Conservation (phyloP, 1,140 invertebrate genomes). For the Zophobas atratus region DNA sequence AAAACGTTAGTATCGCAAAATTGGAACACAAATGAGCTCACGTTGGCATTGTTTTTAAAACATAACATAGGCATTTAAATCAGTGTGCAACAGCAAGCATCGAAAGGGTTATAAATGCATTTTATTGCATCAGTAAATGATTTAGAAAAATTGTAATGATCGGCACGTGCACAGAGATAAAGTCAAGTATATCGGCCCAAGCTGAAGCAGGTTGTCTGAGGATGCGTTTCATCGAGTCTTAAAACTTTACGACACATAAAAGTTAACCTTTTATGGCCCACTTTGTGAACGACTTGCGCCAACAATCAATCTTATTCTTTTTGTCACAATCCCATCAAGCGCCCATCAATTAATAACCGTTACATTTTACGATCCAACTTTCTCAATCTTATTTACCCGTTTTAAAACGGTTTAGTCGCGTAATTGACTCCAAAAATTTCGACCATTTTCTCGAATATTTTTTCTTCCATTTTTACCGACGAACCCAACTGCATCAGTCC, state of each 20-base stretch:
- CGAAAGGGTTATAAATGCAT: conserved; percentile 27
- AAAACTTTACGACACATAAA: conserved; percentile 67
- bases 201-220: conserved; percentile 61
- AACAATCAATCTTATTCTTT: conserved; percentile 62
- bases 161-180: conserved; percentile 57
- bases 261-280: conserved; percentile 67
- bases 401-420: no score
- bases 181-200: conserved; percentile 46
- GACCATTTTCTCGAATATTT: not conserved
- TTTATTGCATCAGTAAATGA: conserved; percentile 55
- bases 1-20: not conserved
- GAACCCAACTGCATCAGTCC: not conserved
- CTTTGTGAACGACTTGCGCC: conserved; percentile 54
- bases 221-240: conserved; percentile 66
- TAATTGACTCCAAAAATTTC: no score
- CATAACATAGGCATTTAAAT: conserved; percentile 2
- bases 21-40: not conserved
- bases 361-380: not conserved
- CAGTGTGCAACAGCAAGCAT: not conserved
- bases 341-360: conserved; percentile 16
- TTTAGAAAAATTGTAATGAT: conserved; percentile 59
- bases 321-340: conserved; percentile 19
- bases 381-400: no score
- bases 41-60: not conserved
- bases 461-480: not conserved